Evolutionary conservation across 2,888 invertebrate species (phyloP).

Genomic region (Teleogryllus oceanicus): DNA sequence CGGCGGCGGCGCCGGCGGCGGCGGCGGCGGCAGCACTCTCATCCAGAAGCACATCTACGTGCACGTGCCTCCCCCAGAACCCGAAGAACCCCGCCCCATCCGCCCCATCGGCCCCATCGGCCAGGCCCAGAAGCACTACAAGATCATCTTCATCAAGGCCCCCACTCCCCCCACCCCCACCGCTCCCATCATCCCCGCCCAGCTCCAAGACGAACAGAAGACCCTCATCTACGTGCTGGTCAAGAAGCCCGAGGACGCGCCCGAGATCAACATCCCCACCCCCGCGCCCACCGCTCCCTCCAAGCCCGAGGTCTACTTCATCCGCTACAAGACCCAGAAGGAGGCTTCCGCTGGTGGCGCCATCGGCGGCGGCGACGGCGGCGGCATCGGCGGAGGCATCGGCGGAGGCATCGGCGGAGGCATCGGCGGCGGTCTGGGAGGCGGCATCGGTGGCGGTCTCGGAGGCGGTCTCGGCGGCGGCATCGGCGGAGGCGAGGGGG

Average conservation of each 20-base stretch:
- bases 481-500: constrained; percentile 32
- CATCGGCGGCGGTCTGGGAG: constrained; percentile 44
- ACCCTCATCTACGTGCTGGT: constrained; percentile 85
- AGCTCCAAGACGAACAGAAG: constrained; percentile 76
- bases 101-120: constrained; percentile 55
- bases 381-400: constrained; percentile 46
- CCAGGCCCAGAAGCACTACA: constrained; percentile 80
- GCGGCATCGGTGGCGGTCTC: constrained; percentile 42
- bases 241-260: constrained; percentile 82
- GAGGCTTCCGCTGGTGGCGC: constrained; percentile 48
- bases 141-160: constrained; percentile 90
- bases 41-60: constrained; percentile 87
- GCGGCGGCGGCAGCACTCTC: constrained; percentile 44
- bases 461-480: constrained; percentile 38
- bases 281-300: constrained; percentile 79
- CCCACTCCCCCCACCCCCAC: constrained; percentile 82
- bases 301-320: constrained; percentile 89
- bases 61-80: constrained; percentile 85
- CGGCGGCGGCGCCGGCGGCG: constrained; percentile 30
- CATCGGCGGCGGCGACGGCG: constrained; percentile 46
- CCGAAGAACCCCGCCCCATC: constrained; percentile 59
- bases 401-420: constrained; percentile 40
- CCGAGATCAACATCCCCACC: constrained; percentile 73
- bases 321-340: constrained; percentile 71
- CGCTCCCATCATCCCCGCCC: constrained; percentile 70